Evolutionary conservation across 2,888 invertebrate species (phyloP), one percentile per base, ranked within the genome.

Genomic region (Acanthosepion lycidas): DNA sequence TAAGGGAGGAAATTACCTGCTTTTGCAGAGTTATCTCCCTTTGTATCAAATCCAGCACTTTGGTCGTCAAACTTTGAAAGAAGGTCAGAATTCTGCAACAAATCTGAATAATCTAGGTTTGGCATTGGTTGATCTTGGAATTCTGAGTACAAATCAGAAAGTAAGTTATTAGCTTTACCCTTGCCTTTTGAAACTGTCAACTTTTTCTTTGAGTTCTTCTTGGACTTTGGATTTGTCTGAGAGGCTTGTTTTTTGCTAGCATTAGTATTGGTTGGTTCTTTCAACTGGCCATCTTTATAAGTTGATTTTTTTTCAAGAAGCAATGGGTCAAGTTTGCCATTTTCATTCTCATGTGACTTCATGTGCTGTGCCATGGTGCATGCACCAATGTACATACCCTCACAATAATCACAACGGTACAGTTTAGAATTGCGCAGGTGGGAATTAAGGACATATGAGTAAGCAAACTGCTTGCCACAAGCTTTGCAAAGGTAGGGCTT

Each of bases 361-460:
- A 92, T 92, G 26, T 92, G 92, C 48, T 28, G 92, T 26, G 48
- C 51, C 48, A 92, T 92, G 12, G 92, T 51, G 42, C 92, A 92
- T 28, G 48, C 48, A 9, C 92, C 92, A 49, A 48, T 48, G 48
- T 92, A 92, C 92, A 92, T 92, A 42, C 92, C 92, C 48, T 92
- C 49, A 51, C 92, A 92, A 92, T 92, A 92, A 18, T 92, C 28
- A 49, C 92, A 92, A 51, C 92, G 92, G 20, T 92, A 92, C 9
- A 92, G 48, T 49, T 92, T 92, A 28, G 48, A 26, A 48, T 92
- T 51, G 28, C 92, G 92, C 51, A 92, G 49, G 33, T 92, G 92
- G 15, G 92, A 92, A 51, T 92, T 92, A 28, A 92, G 92, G 42
- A 92, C 92, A 92, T 92, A 92, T 4, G 92, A 92, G 51, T 92